Evolutionary conservation across 1,140 invertebrate genomes (phyloP).

Genomic region (Sarcophaga peregrina): DNA sequence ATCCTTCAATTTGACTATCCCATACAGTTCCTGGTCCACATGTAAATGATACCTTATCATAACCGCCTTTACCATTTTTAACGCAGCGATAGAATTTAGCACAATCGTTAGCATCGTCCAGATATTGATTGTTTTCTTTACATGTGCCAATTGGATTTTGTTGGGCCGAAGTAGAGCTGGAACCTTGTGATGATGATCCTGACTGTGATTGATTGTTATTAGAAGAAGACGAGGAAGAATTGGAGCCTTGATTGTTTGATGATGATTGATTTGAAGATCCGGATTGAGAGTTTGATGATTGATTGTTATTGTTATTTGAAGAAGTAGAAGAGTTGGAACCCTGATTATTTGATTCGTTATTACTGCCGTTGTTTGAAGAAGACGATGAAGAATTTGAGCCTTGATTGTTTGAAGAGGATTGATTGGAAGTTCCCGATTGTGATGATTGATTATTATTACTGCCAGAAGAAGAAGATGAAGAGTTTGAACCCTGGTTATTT

Average conservation of each 20-base stretch:
- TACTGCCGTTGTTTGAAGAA: neutral
- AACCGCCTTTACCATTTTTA: constrained; percentile 70
- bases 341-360: constrained; percentile 26
- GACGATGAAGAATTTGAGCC: constrained; percentile 9
- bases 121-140: constrained; percentile 69
- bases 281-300: constrained; percentile 33
- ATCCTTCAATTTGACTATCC: constrained; percentile 71
- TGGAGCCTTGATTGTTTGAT: neutral
- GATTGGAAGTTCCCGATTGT: constrained; percentile 23
- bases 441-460: constrained; percentile 35
- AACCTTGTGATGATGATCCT: constrained; percentile 1
- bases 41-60: constrained; percentile 72
- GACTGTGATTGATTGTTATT: neutral
- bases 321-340: neutral
- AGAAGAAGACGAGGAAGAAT: neutral
- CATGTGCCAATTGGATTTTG: constrained; percentile 55
- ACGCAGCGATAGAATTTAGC: constrained; percentile 77
- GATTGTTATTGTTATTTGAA: neutral
- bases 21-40: constrained; percentile 76
- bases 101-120: constrained; percentile 72
- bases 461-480: constrained; percentile 33
- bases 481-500: constrained; percentile 34
- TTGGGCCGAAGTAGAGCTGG: neutral
- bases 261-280: neutral
- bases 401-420: constrained; percentile 15